Evolutionary conservation across 2,797 vertebrate genomes (phyloP), one percentile per base, ranked within the genome.

Genomic region (Phataginus tetradactyla): DNA sequence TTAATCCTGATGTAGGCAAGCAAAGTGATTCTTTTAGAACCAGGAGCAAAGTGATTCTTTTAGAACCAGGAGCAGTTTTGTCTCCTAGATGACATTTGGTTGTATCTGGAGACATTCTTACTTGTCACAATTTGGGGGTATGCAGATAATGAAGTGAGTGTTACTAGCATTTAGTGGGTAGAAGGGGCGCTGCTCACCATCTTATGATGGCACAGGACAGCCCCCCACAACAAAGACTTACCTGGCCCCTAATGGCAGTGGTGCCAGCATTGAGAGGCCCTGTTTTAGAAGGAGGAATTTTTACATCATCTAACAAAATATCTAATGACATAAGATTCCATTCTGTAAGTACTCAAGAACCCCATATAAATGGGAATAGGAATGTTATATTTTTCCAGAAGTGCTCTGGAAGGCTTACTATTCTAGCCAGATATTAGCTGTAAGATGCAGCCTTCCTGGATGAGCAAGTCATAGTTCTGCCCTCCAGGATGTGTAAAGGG

Each of bases 201-300:
- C 78, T 10, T 53, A 32, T 20, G 59, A 57, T 45, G 29, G n/a
- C 27, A 42, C 14, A 49, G 4, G 7, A 55, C 13, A 8, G 61
- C 18, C 29, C n/a, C 42, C 79, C 29, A 25, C 39, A 55, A 9
- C 71, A 81, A n/a, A 86, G 68, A 45, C n/a, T 71, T 39, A 42
- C 29, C n/a, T 71, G 55, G 39, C 71, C 45, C 45, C 32, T 49
- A n/a, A 32, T 17, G 57, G 9, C 83, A 42, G 0, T 63, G 29
- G 49, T 89, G 69, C 25, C 8, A 0, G 39, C 68, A 68, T 15
- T 27, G 69, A 81, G 72, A 81, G 45, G 14, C 32, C n/a, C 61
- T 77, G 17, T 81, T 71, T 95, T 93, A 0, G 97, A 96, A 95
- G 97, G 90, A 95, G 81, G 91, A 94, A 86, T 97, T 13, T 98